These are phyloP conservation scores for Microtus pennsylvanicus DNA, from an alignment of 2,113 vertebrate species.

Conservation along the genomic window DNA sequence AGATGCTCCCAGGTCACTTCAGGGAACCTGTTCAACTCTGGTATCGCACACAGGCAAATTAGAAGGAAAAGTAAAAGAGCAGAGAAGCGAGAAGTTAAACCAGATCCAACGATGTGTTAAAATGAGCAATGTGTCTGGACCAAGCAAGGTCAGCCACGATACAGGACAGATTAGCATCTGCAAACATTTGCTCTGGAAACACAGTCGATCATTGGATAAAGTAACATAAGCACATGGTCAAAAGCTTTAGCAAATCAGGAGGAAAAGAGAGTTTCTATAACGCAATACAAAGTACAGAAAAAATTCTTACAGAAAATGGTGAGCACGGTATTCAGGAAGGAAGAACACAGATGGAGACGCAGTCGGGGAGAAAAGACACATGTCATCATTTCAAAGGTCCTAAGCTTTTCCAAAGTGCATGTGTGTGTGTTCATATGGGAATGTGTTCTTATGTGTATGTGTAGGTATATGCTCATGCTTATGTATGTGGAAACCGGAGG, in stretches of 20 bases:
- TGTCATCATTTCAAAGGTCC: not conserved
- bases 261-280: slow-evolving; percentile 5
- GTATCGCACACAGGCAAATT: not conserved
- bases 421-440: not conserved
- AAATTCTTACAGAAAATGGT: not conserved
- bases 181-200: slow-evolving; percentile 6
- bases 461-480: no score
- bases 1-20: not conserved
- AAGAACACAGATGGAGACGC: not conserved
- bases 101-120: not conserved
- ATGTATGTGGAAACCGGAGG: not conserved
- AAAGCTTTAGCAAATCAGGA: slow-evolving; percentile 18
- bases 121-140: not conserved
- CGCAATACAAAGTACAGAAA: not conserved
- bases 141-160: not conserved
- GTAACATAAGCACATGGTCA: not conserved
- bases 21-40: not conserved
- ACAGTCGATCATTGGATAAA: slow-evolving; percentile 14
- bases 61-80: not conserved
- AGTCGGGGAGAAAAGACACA: not conserved
- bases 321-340: not conserved
- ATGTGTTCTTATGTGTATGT: not conserved
- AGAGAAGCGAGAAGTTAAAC: not conserved
- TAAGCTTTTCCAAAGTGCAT: not conserved
- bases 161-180: not conserved